Evolutionary conservation across 2,888 invertebrate species (phyloP).

Genomic region (Archips crataeganus): DNA sequence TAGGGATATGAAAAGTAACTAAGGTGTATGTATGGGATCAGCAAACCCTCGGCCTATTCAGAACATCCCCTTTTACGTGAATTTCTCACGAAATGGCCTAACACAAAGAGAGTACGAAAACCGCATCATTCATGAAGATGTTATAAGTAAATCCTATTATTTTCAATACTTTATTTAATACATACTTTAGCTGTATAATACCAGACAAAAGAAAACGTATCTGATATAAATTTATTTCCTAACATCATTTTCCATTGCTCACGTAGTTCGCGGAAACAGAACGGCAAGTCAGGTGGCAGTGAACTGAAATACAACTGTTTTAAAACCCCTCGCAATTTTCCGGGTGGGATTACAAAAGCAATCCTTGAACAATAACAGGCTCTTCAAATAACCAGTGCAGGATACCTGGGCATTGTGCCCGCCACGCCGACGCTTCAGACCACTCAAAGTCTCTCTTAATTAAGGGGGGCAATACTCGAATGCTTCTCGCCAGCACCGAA

Average conservation of each 20-base stretch:
- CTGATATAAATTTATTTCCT: not conserved
- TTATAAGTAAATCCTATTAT: conserved; percentile 3
- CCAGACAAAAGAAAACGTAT: conserved; percentile 1
- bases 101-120: conserved; percentile 55
- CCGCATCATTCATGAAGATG: conserved; percentile 9
- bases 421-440: conserved; percentile 65
- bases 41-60: conserved; percentile 64
- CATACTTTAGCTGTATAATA: not conserved
- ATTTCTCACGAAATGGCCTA: conserved; percentile 62
- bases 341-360: conserved; percentile 64
- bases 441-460: conserved; percentile 79
- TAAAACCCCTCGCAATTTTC: conserved; percentile 54
- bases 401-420: conserved; percentile 66
- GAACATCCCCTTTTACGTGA: conserved; percentile 59
- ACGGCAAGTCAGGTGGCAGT: conserved; percentile 21
- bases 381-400: conserved; percentile 62
- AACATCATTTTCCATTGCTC: not conserved
- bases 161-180: conserved; percentile 8
- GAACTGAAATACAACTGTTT: conserved; percentile 35
- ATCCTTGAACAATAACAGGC: conserved; percentile 68
- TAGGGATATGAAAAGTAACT: conserved; percentile 61
- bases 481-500: conserved; percentile 63
- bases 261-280: conserved; percentile 27
- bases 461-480: conserved; percentile 78
- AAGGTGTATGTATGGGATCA: conserved; percentile 64